A percentile compares a stretch with the other conserved stretches of the same genome.
These are phyloP conservation scores for Trachelus iudaicus DNA, from an alignment of 2,888 invertebrate species.

Conservation along the genomic window DNA sequence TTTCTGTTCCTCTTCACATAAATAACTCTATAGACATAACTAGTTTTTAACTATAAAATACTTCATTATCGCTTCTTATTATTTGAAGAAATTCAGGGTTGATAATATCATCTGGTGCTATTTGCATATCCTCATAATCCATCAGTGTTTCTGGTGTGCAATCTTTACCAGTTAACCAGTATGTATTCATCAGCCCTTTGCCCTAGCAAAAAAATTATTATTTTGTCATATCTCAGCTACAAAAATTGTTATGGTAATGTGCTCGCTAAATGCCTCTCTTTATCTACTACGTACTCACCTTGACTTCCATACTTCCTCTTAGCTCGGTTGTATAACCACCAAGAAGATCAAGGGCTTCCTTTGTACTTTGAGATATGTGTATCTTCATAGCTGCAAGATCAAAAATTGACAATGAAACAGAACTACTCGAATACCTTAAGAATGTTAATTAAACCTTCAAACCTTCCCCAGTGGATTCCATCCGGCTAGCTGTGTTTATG, in stretches of 20 bases:
- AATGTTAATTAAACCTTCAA: conserved; percentile 2
- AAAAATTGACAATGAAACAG: conserved; percentile 17
- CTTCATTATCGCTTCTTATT: conserved; percentile 11
- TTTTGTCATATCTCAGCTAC: background rate
- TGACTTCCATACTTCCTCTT: conserved; percentile 66
- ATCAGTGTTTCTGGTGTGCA: conserved; percentile 20
- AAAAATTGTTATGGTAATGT: conserved; percentile 3
- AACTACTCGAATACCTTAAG: background rate
- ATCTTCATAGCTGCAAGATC: conserved; percentile 70
- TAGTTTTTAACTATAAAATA: background rate
- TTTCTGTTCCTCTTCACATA: background rate
- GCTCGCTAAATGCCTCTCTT: background rate
- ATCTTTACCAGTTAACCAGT: conserved; percentile 68
- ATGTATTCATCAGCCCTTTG: conserved; percentile 70
- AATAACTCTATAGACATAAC: background rate
- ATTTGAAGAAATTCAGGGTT: conserved; percentile 53
- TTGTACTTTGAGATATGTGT: conserved; percentile 71
- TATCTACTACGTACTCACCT: conserved; percentile 51
- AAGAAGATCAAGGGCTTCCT: conserved; percentile 68
- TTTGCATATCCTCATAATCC: conserved; percentile 6
- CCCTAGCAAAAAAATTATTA: conserved; percentile 61
- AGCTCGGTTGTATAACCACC: conserved; percentile 67
- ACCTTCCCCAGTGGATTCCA: conserved; percentile 73
- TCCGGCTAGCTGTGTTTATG: conserved; percentile 74
- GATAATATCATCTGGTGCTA: conserved; percentile 5